Evolutionary conservation across 2,888 invertebrate species (phyloP).

Genomic region (Sphecodes monilicornis): DNA sequence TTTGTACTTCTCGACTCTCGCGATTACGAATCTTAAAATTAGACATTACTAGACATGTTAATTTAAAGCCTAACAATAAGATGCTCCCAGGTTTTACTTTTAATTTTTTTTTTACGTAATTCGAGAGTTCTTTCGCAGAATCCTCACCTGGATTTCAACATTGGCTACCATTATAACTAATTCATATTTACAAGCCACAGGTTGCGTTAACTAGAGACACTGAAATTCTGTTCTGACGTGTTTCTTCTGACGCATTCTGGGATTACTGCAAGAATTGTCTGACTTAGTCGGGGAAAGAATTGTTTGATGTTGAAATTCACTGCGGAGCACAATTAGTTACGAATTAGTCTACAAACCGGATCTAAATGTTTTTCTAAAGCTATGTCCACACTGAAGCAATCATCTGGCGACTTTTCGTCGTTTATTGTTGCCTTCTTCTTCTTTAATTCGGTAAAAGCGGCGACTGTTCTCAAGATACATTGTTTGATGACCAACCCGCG

Average conservation of each 20-base stretch:
- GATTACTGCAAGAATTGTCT: slow-evolving; percentile 24
- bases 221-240: slow-evolving; percentile 20
- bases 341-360: not conserved
- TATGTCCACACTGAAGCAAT: not conserved
- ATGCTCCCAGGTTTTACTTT: not conserved
- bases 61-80: not conserved
- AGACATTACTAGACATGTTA: not conserved
- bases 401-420: not conserved
- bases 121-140: not conserved
- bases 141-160: slow-evolving; percentile 27
- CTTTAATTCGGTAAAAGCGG: no score
- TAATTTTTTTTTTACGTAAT: slow-evolving; percentile 24
- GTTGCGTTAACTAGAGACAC: slow-evolving; percentile 27
- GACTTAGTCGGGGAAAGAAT: not conserved
- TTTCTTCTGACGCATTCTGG: slow-evolving; percentile 23
- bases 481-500: no score
- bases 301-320: slow-evolving; percentile 29
- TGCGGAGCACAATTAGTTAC: not conserved
- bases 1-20: not conserved
- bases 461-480: no score
- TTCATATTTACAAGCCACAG: slow-evolving; percentile 14
- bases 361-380: not conserved
- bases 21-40: not conserved
- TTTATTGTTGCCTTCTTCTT: no score
- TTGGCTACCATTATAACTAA: slow-evolving; percentile 21